A percentile compares a stretch with the other conserved stretches of the same genome.
Conservation (phyloP, 2,797 vertebrate genomes). For the Trachops cirrhosus region DNA sequence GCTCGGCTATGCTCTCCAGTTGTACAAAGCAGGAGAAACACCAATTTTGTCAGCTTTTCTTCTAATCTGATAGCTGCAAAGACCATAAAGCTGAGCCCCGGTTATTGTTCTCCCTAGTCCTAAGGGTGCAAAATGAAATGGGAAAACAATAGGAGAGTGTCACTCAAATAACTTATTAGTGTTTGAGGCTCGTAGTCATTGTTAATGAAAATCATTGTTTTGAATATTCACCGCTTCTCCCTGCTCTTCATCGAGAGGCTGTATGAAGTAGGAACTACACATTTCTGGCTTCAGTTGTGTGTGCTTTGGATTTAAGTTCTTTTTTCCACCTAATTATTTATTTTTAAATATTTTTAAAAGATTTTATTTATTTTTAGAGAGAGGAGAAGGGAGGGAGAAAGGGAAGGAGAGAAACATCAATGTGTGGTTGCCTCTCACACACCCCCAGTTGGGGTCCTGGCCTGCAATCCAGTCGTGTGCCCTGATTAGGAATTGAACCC, state of each 20-base stretch:
- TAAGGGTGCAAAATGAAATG: neutral
- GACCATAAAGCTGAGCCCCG: neutral
- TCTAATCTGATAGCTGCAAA: neutral
- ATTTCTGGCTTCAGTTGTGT: neutral
- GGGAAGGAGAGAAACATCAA: too few species aligned
- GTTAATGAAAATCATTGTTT: neutral
- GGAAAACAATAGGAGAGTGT: neutral
- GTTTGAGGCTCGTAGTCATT: neutral
- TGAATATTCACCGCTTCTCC: neutral
- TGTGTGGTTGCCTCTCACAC: too few species aligned
- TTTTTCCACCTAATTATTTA: neutral
- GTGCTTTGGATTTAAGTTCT: neutral
- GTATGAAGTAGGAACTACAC: neutral
- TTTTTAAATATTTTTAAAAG: too few species aligned
- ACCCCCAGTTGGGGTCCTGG: too few species aligned
- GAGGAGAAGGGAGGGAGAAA: too few species aligned
- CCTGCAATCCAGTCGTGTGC: too few species aligned
- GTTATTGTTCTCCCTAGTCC: neutral
- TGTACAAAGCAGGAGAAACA: neutral
- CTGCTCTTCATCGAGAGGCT: neutral
- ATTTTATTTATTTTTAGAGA: too few species aligned
- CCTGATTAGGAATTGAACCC: too few species aligned
- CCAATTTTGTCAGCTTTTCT: neutral
- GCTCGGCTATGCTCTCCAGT: neutral
- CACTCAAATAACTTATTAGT: neutral